These are phyloP conservation scores for Polymixis flavicincta DNA, from an alignment of 2,888 invertebrate genomes.

Conservation along the genomic window DNA sequence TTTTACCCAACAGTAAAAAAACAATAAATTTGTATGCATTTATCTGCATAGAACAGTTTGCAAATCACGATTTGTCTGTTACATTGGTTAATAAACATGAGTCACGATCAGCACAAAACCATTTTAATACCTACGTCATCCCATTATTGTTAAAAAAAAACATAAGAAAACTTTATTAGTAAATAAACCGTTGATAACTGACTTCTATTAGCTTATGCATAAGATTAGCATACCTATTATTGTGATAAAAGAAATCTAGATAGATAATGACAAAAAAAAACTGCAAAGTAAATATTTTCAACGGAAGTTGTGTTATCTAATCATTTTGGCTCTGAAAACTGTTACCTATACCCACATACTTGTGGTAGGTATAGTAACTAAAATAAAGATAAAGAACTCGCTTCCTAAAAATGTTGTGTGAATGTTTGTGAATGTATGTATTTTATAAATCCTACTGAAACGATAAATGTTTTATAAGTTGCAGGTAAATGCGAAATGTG, in stretches of 20 bases:
- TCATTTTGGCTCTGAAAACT: conserved; percentile 39
- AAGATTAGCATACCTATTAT: background rate
- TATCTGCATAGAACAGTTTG: conserved; percentile 20
- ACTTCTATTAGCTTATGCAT: background rate
- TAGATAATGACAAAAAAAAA: conserved; percentile 15
- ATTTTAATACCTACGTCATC: conserved; percentile 14
- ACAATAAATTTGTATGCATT: conserved; percentile 16
- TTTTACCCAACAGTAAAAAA: conserved; percentile 1
- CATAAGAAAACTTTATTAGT: background rate
- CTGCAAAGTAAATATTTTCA: conserved; percentile 41
- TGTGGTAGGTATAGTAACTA: conserved; percentile 17
- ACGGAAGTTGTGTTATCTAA: conserved; percentile 50
- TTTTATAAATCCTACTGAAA: background rate
- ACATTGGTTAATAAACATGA: conserved; percentile 34
- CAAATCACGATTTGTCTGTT: conserved; percentile 56
- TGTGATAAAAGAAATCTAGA: background rate
- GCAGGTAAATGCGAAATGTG: background rate
- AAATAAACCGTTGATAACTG: background rate
- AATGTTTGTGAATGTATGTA: conserved; percentile 17
- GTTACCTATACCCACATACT: conserved; percentile 3
- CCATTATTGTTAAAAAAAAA: background rate
- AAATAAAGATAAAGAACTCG: conserved; percentile 44
- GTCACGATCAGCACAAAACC: conserved; percentile 53
- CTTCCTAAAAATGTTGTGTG: conserved; percentile 7
- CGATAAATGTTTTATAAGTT: background rate